Evolutionary conservation across 2,888 invertebrate species (phyloP).

Genomic region (Acanthosepion esculentum): DNA sequence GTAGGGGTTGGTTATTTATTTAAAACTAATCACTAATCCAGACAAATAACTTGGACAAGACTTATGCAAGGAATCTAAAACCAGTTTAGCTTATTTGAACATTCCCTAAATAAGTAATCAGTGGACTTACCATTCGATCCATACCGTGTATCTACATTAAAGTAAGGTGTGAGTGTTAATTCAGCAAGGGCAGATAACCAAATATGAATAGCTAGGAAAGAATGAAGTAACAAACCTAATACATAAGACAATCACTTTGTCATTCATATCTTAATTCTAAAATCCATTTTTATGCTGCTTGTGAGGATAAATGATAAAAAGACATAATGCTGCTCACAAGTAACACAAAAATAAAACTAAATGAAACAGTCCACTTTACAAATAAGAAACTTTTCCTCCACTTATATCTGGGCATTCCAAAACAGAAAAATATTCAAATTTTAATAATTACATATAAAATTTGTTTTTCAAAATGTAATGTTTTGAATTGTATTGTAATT

Average conservation of each 20-base stretch:
- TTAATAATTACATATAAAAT: no score
- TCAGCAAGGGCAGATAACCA: neutral
- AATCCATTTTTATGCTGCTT: neutral
- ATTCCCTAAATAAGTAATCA: conserved; percentile 10
- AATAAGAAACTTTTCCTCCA: neutral
- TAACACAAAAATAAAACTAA: neutral
- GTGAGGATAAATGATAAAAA: neutral
- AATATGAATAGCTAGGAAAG: neutral
- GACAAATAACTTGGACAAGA: neutral
- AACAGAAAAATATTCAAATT: no score
- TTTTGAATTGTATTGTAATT: no score
- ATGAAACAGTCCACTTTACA: neutral
- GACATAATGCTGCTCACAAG: neutral
- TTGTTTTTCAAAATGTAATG: no score
- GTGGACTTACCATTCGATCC: conserved; percentile 10
- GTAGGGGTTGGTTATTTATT: neutral
- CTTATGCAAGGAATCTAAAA: conserved; percentile 21
- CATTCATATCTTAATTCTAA: neutral
- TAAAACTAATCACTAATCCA: neutral
- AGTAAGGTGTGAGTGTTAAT: conserved; percentile 1
- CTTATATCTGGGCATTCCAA: no score
- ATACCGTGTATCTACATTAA: neutral
- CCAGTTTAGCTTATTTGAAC: neutral
- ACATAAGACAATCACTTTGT: neutral
- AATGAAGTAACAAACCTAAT: neutral